Conservation (phyloP, 2,797 vertebrate genomes). For the Carcharodon carcharias region DNA sequence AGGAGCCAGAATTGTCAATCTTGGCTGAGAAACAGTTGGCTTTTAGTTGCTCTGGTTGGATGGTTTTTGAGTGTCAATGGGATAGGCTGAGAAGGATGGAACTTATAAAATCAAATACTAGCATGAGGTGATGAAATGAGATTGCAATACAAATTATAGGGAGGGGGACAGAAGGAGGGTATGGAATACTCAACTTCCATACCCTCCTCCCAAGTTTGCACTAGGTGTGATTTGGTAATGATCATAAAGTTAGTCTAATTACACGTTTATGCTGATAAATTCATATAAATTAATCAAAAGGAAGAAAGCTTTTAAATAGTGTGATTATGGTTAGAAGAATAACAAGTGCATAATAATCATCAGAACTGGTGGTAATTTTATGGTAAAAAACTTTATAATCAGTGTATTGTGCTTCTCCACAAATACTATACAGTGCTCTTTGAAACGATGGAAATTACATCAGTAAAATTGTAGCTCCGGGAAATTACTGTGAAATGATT, state of each 20-base stretch:
- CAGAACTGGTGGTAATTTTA: background rate
- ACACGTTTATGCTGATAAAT: background rate
- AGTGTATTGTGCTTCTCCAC: background rate
- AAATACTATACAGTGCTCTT: background rate
- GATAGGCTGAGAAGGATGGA: background rate
- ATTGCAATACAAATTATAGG: background rate
- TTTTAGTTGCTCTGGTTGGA: background rate
- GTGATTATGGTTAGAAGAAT: background rate
- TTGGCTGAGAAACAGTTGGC: background rate
- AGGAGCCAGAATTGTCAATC: background rate
- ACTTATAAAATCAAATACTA: background rate
- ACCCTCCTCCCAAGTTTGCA: background rate
- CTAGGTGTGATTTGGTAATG: background rate
- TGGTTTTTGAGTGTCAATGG: background rate
- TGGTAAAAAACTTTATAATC: background rate
- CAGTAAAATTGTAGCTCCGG: background rate
- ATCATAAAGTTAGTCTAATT: background rate
- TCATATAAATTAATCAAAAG: background rate
- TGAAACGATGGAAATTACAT: background rate
- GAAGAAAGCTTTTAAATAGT: background rate
- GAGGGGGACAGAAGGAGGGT: background rate
- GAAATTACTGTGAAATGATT: conserved; percentile 16
- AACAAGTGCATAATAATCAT: background rate
- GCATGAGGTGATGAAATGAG: background rate
- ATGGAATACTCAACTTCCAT: background rate